Base-by-base conservation (phyloP, 2,113 vertebrate genomes). In the Sapajus apella region DNA sequence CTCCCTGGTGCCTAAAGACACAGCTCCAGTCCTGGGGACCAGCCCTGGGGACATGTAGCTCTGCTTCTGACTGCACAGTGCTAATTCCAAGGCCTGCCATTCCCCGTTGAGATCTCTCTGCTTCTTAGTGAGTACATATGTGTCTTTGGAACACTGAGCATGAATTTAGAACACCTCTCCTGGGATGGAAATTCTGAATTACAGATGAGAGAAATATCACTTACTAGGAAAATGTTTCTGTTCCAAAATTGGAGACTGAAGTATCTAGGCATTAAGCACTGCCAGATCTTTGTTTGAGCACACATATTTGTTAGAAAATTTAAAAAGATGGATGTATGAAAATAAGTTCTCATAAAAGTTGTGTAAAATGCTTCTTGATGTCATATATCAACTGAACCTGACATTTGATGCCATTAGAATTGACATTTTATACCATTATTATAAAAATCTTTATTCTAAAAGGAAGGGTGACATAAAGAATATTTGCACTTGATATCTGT, bases 131-230 rank as follows among this genome's bases (percentile, higher is more conserved):
- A 68, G 68, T 40, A 23, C 1, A 4, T 13, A 16, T 1, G 0
- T 91, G 58, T 73, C 80, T 90, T 77, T 32, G 77, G 75, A 47
- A 95, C 3, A 8, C 37, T 73, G 30, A 87, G 56, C 52, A 84
- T 68, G 70, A 89, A 98, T 96, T 87, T 84, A 56, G 87, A 94
- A 93, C 61, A 96, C 64, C 37, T 98, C 92, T 92, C 90, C 64
- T 90, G 90, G 87, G 95, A 95, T 50, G 73, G 80, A 87, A 84
- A 76, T 75, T 93, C 70, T 96, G 75, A 93, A 90, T 95, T 96
- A 91, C 89, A 95, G 79, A 92, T 92, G 94, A 94, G 66, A 89
- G 40, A 89, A 81, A 58, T 83, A 75, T 87, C 55, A 72, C 70
- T 83, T 94, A 90, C 87, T 93, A 47, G 79, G 82, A 55, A 68